Base-by-base conservation (phyloP, 1,140 invertebrate species). In the Lucilia sericata region DNA sequence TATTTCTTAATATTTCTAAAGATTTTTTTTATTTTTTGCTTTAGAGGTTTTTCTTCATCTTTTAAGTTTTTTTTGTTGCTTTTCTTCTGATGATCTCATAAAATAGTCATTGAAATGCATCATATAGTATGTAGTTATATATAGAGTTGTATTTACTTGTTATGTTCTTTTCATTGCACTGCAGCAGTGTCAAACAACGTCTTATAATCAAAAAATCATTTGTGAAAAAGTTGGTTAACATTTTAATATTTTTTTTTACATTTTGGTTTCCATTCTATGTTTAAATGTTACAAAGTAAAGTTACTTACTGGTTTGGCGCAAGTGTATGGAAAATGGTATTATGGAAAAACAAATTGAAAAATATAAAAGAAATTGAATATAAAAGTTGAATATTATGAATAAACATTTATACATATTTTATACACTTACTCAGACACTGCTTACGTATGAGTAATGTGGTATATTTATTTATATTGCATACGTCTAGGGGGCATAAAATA, bases 91-190 rank as follows among this genome's bases (percentile, higher is more conserved):
- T 51, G 76, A 49, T 80, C 42, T 80, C 76, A 80, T 80, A 30
- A 80, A 80, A 80, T 80, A 80, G 42, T 80, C 76, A 80, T 80
- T 51, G 42, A 80, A 51, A 80, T 80, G 76, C 76, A 80, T 80
- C 76, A 80, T 80, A 49, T 21, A 21, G 5, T 8, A 80, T 80
- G 2, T n/a, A 2, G n/a, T 25, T 21, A 21, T 21, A 10, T 21
- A 21, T 70, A 12, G 21, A 10, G n/a, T 70, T 21, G 0, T 21
- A 21, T 19, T 8, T 9, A 21, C 14, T n/a, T 17, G 5, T 14
- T n/a, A n/a, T 70, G n/a, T 19, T 70, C 17, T 70, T 70, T 70
- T 25, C 19, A 17, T 70, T 17, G 5, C 19, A 2, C 7, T 60
- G n/a, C 55, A 60, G n/a, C 14, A 17, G 14, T 70, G n/a, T n/a